phyloP scores from a whole-genome alignment of 2,113 vertebrate species.

The Trichomycterus rosablanca region DNA sequence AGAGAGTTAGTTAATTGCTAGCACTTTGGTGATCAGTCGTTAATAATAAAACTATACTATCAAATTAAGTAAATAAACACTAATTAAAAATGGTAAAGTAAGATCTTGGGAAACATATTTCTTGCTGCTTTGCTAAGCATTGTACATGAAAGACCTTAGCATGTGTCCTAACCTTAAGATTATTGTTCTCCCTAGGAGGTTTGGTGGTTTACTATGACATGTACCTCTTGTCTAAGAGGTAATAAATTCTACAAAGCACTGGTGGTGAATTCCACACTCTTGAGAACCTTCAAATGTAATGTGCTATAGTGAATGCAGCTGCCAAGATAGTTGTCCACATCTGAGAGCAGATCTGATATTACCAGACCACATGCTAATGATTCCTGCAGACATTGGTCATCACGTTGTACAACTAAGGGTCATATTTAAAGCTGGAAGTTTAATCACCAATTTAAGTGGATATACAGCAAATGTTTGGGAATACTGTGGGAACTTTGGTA shows the following conservation, averaged over 20 bases:
- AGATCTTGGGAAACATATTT: background rate
- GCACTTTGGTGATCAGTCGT: background rate
- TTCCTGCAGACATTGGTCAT: conserved; percentile 53
- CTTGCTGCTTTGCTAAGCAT: background rate
- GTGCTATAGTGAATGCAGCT: conserved; percentile 32
- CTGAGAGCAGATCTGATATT: conserved; percentile 51
- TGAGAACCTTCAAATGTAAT: conserved; percentile 43
- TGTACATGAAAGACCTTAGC: background rate
- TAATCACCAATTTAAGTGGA: background rate
- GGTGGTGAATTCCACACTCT: conserved; percentile 47
- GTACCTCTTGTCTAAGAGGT: conserved; percentile 5
- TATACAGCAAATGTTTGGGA: too few relatives aligned
- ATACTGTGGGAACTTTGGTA: too few relatives aligned
- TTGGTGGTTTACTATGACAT: conserved; percentile 3
- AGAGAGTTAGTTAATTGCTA: background rate
- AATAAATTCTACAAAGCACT: conserved; percentile 40
- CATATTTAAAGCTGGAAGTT: background rate
- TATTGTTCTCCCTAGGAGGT: background rate
- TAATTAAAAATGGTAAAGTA: background rate
- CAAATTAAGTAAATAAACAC: background rate
- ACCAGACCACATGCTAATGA: conserved; percentile 54
- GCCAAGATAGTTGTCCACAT: conserved; percentile 32
- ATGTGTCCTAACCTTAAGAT: background rate
- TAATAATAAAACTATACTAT: too few relatives aligned
- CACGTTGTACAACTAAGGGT: conserved; percentile 33